Conservation (phyloP, 2,113 vertebrate species). For the Eudyptes chrysolophus region DNA sequence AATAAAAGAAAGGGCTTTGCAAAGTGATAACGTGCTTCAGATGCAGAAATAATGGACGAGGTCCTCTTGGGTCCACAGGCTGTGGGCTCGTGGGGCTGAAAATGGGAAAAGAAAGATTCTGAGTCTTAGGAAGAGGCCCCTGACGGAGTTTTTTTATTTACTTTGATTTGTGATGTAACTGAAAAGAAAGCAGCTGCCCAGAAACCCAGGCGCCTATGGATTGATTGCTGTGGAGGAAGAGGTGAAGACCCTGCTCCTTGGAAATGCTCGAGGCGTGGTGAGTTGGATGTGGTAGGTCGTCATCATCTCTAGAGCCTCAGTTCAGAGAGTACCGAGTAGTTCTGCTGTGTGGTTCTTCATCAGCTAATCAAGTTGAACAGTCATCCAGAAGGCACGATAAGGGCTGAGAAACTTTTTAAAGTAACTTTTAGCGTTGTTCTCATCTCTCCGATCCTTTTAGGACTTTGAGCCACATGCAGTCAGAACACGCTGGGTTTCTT, state of each 20-base stretch:
- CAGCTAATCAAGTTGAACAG: not conserved
- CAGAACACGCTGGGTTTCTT: not conserved
- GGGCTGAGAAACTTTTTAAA: not conserved
- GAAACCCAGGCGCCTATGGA: not conserved
- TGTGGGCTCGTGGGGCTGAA: not conserved
- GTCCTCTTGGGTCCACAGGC: not conserved
- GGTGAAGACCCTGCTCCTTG: not conserved
- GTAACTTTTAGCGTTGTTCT: not conserved
- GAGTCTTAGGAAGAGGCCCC: not conserved
- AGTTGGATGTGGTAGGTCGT: not conserved
- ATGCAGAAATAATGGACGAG: not conserved
- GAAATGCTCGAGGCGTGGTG: not conserved
- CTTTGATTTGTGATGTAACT: constrained; percentile 51
- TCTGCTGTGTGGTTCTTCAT: not conserved
- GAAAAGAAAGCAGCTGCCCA: constrained; percentile 21
- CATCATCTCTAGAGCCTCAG: not conserved
- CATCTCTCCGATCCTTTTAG: not conserved
- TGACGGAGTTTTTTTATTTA: not conserved
- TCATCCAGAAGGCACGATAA: not conserved
- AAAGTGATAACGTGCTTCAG: not conserved
- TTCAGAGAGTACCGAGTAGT: not conserved
- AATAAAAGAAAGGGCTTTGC: not conserved
- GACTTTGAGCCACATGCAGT: not conserved
- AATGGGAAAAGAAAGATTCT: not conserved
- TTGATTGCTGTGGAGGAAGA: constrained; percentile 1